Conservation (phyloP, 1,140 invertebrate genomes). For the Pemphigus obesinymphae region DNA sequence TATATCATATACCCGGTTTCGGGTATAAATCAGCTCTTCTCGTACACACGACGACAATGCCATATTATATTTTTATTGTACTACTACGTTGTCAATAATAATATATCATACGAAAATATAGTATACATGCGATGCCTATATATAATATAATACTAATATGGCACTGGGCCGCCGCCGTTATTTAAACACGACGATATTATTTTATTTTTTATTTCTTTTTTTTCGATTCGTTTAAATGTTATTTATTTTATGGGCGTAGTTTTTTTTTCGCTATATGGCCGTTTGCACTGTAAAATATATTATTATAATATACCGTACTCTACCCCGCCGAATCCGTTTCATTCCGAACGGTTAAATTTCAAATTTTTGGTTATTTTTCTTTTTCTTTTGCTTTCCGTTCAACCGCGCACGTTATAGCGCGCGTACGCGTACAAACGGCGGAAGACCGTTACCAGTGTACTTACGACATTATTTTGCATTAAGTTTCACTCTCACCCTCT, state of each 20-base stretch:
- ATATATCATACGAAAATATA: no score
- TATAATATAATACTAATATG: background rate
- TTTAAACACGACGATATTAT: no score
- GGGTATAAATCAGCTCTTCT: no score
- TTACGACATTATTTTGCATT: no score
- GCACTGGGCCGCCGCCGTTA: background rate
- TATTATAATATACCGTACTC: background rate
- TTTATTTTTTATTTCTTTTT: background rate
- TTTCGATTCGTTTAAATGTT: constrained; percentile 5
- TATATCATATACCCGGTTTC: no score
- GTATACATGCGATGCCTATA: no score
- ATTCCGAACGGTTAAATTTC: constrained; percentile 30
- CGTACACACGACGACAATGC: no score
- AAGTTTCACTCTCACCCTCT: background rate
- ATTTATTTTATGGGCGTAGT: constrained; percentile 30
- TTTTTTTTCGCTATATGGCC: no score
- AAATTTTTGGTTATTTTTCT: background rate
- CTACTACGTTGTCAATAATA: no score
- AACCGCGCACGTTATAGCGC: background rate
- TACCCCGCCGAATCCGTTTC: background rate
- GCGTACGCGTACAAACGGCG: background rate
- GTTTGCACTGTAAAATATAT: background rate
- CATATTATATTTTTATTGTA: no score
- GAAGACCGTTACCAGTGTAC: background rate
- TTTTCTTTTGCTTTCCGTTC: background rate